Percentiles rank a stretch among this genome's conserved stretches.
These are phyloP conservation scores for Drosophila sproati DNA, from an alignment of 1,140 invertebrate species.

Conservation along the genomic window DNA sequence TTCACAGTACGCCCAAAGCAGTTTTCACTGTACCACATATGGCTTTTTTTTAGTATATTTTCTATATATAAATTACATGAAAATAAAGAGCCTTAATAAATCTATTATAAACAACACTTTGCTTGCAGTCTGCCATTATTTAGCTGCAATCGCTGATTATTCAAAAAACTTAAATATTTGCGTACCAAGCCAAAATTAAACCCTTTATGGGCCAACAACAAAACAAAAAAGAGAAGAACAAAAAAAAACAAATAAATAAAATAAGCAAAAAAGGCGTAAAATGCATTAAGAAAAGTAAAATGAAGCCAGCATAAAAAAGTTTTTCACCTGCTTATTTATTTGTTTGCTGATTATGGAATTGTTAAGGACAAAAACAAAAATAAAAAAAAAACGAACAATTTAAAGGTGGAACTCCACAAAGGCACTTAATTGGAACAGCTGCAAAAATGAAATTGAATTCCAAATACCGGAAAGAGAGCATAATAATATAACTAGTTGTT, in stretches of 20 bases:
- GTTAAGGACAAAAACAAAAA: slow-evolving; percentile 28
- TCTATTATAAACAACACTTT: neutral
- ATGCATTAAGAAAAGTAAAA: slow-evolving; percentile 42
- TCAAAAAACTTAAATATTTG: neutral
- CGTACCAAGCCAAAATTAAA: slow-evolving; percentile 55
- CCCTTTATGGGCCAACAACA: slow-evolving; percentile 15
- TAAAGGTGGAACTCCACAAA: slow-evolving; percentile 5
- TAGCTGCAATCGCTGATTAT: neutral
- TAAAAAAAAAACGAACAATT: slow-evolving; percentile 20
- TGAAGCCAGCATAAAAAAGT: slow-evolving; percentile 26
- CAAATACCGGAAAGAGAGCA: neutral
- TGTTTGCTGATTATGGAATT: slow-evolving; percentile 68
- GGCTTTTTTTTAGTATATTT: too few species aligned
- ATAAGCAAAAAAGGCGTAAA: slow-evolving; percentile 6
- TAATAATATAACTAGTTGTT: neutral
- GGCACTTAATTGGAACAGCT: slow-evolving; percentile 54
- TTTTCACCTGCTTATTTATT: slow-evolving; percentile 76
- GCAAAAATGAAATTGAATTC: slow-evolving; percentile 40
- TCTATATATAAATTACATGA: too few species aligned
- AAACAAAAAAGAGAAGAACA: neutral
- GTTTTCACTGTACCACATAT: too few species aligned
- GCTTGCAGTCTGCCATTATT: neutral
- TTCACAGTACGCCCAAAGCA: too few species aligned
- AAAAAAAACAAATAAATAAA: neutral
- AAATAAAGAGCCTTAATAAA: too few species aligned